Evolutionary conservation across 2,888 invertebrate species (phyloP).

Genomic region (Ophraella communa): DNA sequence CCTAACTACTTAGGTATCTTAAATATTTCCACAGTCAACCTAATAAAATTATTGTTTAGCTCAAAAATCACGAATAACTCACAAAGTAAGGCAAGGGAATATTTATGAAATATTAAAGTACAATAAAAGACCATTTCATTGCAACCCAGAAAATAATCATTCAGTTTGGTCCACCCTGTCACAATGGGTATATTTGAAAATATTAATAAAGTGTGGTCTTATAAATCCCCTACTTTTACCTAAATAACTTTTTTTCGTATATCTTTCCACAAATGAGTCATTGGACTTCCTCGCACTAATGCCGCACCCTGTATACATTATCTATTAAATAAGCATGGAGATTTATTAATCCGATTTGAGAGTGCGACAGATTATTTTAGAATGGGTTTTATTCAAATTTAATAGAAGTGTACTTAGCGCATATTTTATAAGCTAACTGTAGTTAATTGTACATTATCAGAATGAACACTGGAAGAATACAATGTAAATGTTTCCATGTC

Average conservation of each 20-base stretch:
- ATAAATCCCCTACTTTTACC: no score
- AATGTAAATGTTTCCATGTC: constrained; percentile 29
- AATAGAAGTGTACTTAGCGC: neutral
- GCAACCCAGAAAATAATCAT: no score
- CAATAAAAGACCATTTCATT: no score
- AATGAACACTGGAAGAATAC: constrained; percentile 24
- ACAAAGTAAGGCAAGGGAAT: no score
- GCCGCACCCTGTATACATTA: neutral
- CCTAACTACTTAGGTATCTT: no score
- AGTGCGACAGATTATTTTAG: neutral
- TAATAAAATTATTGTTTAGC: no score
- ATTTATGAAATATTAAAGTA: no score
- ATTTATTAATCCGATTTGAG: neutral
- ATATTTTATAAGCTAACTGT: neutral
- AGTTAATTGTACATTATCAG: constrained; percentile 8
- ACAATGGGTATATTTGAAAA: neutral
- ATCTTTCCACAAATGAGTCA: neutral
- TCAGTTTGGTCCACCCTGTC: no score
- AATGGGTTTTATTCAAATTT: neutral
- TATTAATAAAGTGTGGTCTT: neutral
- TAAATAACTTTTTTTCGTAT: no score
- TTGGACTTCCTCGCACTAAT: neutral
- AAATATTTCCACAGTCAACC: no score
- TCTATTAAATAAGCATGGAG: neutral
- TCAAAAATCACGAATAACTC: no score